Evolutionary conservation across 2,888 invertebrate genomes (phyloP), one percentile per base, ranked within the genome.

Genomic region (Platycheirus rosarum): DNA sequence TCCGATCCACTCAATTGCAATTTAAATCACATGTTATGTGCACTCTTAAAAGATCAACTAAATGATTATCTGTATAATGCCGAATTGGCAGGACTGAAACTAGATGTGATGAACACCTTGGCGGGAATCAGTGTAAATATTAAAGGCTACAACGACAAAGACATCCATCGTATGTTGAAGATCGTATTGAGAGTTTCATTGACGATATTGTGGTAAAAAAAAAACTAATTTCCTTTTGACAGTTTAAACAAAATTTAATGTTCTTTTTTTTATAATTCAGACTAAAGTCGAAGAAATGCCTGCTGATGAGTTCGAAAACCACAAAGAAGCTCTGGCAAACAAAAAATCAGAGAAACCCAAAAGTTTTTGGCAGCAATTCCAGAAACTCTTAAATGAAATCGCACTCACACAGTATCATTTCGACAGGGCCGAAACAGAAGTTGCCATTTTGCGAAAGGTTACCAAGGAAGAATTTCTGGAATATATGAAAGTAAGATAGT

Each of bases 21-120:
- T 91, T 92, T 98, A 88, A 95, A 95, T 0, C 94, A 95, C 66
- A 93, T 99, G 92, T 95, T 97, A 92, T 95, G 95, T 3, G 92
- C 94, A 85, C 90, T 97, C 66, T 93, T 98, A 68, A 93, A 95
- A 73, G 99, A 99, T 91, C 93, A 95, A 7, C 91, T 99, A 20
- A 98, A 95, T 88, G 98, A 99, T 91, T 97, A 97, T 90, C 94
- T 96, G 2, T 99, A 99, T 91, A 95, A 95, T 29, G 98, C 98
- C 0, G 96, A 96, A 86, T 92, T 98, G 84, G 98, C 98, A 20
- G 98, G 98, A 0, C 92, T 98, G 1, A 92, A 94, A 80, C 97
- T 96, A 92, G 93, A 92, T 87, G 91, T 98, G 35, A 92, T 91
- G 18, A 95, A 94, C 87, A 96, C 95, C 69, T 95, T 96, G 87